Percentiles rank a stretch among this genome's conserved stretches.
Evolutionary conservation across 2,888 invertebrate genomes (phyloP).

Genomic region (Dicyrtoma fusca): DNA sequence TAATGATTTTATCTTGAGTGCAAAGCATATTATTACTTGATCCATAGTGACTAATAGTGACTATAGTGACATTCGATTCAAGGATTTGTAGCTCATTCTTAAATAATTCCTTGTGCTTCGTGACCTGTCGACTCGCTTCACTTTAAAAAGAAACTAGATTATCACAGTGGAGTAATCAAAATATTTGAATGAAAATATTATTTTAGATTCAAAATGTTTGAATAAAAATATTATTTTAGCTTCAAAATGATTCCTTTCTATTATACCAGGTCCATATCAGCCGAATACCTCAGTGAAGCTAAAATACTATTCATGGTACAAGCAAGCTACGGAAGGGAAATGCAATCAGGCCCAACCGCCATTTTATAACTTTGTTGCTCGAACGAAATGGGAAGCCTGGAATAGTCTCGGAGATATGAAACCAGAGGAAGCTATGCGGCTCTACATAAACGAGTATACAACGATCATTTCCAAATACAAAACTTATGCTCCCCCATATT

Average conservation of each 20-base stretch:
- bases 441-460: constrained; percentile 89
- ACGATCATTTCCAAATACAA: constrained; percentile 65
- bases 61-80: no score
- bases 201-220: no score
- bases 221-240: no score
- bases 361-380: constrained; percentile 89
- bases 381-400: constrained; percentile 95
- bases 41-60: no score
- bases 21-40: no score
- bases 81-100: no score
- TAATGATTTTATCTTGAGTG: no score
- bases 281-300: constrained; percentile 92
- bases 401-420: constrained; percentile 81
- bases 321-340: constrained; percentile 89
- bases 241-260: not conserved
- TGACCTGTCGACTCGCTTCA: no score
- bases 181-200: no score
- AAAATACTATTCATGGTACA: constrained; percentile 88
- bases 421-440: constrained; percentile 81
- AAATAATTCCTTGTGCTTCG: no score
- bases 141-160: not conserved
- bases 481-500: not conserved
- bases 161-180: no score
- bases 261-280: constrained; percentile 84
- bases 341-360: constrained; percentile 63